Conservation (phyloP, 2,113 vertebrate species). For the Pteronura brasiliensis region DNA sequence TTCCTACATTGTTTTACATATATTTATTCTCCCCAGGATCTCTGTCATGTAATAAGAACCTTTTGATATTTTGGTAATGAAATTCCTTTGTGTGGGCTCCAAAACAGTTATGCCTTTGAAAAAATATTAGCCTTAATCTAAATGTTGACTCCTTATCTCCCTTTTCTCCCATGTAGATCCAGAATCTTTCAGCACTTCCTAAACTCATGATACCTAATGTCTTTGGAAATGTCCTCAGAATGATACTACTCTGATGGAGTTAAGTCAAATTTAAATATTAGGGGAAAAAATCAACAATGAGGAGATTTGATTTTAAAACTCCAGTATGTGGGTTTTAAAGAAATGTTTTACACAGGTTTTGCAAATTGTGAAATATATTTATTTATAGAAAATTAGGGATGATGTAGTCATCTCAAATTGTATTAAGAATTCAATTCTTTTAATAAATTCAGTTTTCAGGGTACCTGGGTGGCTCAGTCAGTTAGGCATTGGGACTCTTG, state of each 20-base stretch:
- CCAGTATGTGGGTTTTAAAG: not conserved
- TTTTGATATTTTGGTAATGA: not conserved
- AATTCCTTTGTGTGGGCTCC: not conserved
- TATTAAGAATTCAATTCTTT: not conserved
- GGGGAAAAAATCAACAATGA: not conserved
- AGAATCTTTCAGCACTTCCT: not conserved
- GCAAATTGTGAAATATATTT: not conserved
- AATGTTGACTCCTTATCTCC: not conserved
- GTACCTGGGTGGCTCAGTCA: not conserved
- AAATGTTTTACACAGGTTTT: not conserved
- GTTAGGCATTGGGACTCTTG: not conserved
- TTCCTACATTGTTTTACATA: not conserved
- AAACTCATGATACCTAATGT: not conserved
- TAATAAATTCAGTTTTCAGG: not conserved
- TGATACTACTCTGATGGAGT: not conserved
- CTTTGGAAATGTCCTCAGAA: not conserved
- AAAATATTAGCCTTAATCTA: not conserved
- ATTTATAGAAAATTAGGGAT: not conserved
- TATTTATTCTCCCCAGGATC: not conserved
- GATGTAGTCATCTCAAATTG: not conserved
- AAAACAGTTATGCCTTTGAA: not conserved
- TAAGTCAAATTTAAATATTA: slow-evolving; percentile 4
- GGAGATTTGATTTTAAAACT: not conserved
- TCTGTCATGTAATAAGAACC: not conserved
- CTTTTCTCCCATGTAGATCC: not conserved